These are phyloP conservation scores for Sylvietta virens DNA, from an alignment of 2,113 vertebrate genomes.

Conservation along the genomic window DNA sequence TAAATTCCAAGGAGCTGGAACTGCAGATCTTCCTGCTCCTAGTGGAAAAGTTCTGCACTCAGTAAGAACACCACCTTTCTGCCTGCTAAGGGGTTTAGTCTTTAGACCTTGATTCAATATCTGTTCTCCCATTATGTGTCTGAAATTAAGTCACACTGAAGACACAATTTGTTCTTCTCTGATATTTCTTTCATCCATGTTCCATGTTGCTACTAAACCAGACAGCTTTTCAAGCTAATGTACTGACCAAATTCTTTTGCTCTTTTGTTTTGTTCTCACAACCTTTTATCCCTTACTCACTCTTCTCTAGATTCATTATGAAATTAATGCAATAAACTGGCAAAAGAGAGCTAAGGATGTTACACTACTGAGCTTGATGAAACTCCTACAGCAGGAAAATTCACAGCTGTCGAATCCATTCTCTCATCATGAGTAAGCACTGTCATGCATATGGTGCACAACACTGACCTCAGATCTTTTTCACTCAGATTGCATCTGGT, in stretches of 20 bases:
- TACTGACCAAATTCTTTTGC: background rate
- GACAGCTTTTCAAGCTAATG: background rate
- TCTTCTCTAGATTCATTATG: background rate
- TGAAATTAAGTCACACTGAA: background rate
- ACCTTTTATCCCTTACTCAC: background rate
- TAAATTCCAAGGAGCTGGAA: background rate
- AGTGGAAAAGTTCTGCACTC: background rate
- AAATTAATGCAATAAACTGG: background rate
- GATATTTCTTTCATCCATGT: background rate
- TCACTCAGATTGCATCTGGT: slow-evolving; percentile 45
- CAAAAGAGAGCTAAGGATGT: background rate
- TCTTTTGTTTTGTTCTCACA: background rate
- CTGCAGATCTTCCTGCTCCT: background rate
- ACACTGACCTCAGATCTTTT: slow-evolving; percentile 52
- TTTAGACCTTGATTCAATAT: background rate
- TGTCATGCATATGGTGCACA: slow-evolving; percentile 1
- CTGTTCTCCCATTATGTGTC: background rate
- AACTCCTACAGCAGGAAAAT: slow-evolving; percentile 13
- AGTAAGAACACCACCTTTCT: background rate
- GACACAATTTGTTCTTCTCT: background rate
- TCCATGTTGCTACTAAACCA: background rate
- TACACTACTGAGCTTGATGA: background rate
- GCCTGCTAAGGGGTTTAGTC: background rate
- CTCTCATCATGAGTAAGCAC: slow-evolving; percentile 14
- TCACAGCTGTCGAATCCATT: slow-evolving; percentile 17